phyloP scores from a whole-genome alignment of 2,113 vertebrate species.

The Phyllostomus hastatus region DNA sequence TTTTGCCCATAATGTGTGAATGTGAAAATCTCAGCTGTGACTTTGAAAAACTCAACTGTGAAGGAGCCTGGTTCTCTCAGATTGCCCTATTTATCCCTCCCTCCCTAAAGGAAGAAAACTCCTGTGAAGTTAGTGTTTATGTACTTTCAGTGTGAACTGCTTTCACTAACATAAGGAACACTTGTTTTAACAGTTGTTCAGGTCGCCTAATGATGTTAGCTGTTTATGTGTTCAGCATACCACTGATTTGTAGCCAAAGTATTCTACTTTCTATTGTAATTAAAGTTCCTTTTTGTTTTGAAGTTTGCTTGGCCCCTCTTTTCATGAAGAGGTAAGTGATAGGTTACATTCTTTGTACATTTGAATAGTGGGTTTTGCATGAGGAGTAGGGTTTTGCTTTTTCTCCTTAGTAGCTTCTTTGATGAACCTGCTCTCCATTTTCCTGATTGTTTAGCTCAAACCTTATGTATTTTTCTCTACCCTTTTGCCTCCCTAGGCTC shows the following conservation, averaged over 20 bases:
- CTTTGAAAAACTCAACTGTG: background rate
- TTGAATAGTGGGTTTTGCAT: constrained; percentile 74
- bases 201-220: background rate
- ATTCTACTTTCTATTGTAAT: constrained; percentile 57
- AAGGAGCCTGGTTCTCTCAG: background rate
- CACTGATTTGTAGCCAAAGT: constrained; percentile 27
- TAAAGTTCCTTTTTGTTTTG: constrained; percentile 74
- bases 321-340: constrained; percentile 71
- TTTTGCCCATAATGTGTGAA: background rate
- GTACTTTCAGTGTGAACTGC: background rate
- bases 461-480: constrained; percentile 20
- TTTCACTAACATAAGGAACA: background rate
- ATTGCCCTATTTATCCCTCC: background rate
- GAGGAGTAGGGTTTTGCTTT: constrained; percentile 45
- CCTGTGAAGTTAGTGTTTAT: background rate
- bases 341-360: constrained; percentile 67
- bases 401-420: background rate
- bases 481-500: background rate
- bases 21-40: background rate
- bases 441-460: constrained; percentile 39
- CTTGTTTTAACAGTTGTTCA: background rate
- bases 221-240: background rate
- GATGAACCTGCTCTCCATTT: constrained; percentile 42
- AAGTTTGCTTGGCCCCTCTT: constrained; percentile 71
- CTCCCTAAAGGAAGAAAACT: background rate